Percentiles rank a stretch among this genome's conserved stretches.
Evolutionary conservation across 2,888 invertebrate species (phyloP).

Genomic region (Phyto melanocephala): DNA sequence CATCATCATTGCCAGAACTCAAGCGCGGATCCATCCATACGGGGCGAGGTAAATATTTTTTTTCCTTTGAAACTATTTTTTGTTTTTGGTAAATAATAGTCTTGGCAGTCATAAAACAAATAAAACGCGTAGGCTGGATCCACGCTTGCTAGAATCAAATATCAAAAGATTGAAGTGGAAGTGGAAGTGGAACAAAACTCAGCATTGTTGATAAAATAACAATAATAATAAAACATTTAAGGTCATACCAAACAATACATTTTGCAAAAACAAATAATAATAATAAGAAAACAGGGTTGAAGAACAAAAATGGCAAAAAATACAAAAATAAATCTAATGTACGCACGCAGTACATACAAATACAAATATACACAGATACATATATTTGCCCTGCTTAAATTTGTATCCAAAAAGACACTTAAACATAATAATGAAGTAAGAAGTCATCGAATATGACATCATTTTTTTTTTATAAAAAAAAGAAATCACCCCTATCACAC

Average conservation of each 20-base stretch:
- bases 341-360: conserved; percentile 13
- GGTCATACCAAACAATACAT: conserved; percentile 37
- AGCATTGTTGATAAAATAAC: neutral
- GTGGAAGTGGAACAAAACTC: neutral
- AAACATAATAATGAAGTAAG: too few species aligned
- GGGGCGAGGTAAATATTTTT: too few species aligned
- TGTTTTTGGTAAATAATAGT: too few species aligned
- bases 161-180: too few species aligned
- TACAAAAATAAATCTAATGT: neutral
- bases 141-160: too few species aligned
- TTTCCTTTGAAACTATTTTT: too few species aligned
- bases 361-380: conserved; percentile 20
- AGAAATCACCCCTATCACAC: too few species aligned
- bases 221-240: conserved; percentile 37
- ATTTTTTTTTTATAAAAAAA: neutral
- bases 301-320: conserved; percentile 26
- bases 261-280: neutral
- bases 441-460: too few species aligned
- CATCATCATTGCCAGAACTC: conserved; percentile 2
- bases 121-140: too few species aligned
- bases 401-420: too few species aligned
- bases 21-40: too few species aligned
- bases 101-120: too few species aligned
- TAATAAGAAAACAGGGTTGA: neutral
- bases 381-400: neutral